Evolutionary conservation across 1,140 invertebrate species (phyloP).

Genomic region (Neodiprion lecontei): DNA sequence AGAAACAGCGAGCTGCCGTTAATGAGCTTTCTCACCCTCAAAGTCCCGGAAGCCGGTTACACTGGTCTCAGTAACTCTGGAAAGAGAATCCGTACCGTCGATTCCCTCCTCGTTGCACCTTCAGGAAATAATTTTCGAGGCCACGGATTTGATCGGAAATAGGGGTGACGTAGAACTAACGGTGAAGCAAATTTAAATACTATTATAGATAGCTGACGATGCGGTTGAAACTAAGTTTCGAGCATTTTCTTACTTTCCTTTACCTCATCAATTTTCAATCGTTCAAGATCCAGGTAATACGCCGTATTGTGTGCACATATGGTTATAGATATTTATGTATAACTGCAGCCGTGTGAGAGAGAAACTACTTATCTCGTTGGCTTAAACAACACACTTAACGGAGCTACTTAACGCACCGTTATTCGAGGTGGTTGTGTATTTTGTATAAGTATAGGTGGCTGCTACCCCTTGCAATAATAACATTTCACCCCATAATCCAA

Average conservation of each 20-base stretch:
- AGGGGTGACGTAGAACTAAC: too few relatives aligned
- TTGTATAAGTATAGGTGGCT: conserved; percentile 19
- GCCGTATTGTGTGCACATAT: too few relatives aligned
- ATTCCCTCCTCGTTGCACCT: too few relatives aligned
- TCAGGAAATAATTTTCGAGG: too few relatives aligned
- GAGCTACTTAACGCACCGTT: conserved; percentile 56
- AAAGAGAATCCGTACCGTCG: background rate
- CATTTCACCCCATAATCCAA: conserved; percentile 61
- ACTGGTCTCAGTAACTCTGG: conserved; percentile 42
- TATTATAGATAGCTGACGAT: too few relatives aligned
- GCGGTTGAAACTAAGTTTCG: too few relatives aligned
- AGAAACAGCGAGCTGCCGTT: conserved; percentile 57
- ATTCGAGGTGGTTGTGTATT: conserved; percentile 28
- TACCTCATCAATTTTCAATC: too few relatives aligned
- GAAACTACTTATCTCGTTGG: conserved; percentile 58
- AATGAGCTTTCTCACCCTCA: conserved; percentile 62
- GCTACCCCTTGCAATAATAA: conserved; percentile 62
- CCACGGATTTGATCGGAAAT: too few relatives aligned
- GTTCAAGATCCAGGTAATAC: too few relatives aligned
- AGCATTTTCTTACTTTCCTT: too few relatives aligned
- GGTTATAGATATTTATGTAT: too few relatives aligned
- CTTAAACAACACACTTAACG: conserved; percentile 63
- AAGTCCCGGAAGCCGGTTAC: conserved; percentile 54
- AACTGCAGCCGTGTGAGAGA: background rate
- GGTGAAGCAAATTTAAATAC: too few relatives aligned